Evolutionary conservation across 2,888 invertebrate genomes (phyloP).

Genomic region (Caenorhabditis japonica): DNA sequence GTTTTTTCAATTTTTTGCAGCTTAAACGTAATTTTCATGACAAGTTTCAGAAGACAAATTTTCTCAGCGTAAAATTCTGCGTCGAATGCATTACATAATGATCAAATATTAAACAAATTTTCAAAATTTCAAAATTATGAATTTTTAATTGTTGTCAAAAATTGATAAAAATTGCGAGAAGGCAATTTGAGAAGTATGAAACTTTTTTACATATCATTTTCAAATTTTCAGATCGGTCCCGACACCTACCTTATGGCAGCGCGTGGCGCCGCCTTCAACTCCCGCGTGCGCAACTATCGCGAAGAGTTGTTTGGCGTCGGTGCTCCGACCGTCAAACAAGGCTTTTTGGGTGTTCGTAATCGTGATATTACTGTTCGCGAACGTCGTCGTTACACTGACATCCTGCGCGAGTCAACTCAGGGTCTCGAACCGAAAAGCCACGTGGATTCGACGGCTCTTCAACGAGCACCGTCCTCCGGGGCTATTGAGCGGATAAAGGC

Average conservation of each 20-base stretch:
- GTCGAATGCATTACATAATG: no score
- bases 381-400: constrained; percentile 69
- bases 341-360: constrained; percentile 74
- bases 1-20: no score
- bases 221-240: constrained; percentile 91
- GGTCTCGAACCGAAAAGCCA: constrained; percentile 56
- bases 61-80: no score
- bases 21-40: no score
- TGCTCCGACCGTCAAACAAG: constrained; percentile 69
- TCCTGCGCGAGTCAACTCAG: constrained; percentile 60
- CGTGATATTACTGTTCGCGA: constrained; percentile 76
- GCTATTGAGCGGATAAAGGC: constrained; percentile 65
- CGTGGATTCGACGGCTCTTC: constrained; percentile 48
- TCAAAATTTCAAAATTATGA: no score
- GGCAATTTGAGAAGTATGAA: no score
- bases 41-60: no score
- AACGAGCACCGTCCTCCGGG: constrained; percentile 51
- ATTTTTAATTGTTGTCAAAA: no score
- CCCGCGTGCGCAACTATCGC: constrained; percentile 77
- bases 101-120: no score
- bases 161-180: no score
- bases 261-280: constrained; percentile 94
- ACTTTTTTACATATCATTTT: no score
- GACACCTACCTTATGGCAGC: constrained; percentile 95
- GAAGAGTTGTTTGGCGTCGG: constrained; percentile 73